Conservation (phyloP, 23 tunicate genomes). For the Styela clava region DNA sequence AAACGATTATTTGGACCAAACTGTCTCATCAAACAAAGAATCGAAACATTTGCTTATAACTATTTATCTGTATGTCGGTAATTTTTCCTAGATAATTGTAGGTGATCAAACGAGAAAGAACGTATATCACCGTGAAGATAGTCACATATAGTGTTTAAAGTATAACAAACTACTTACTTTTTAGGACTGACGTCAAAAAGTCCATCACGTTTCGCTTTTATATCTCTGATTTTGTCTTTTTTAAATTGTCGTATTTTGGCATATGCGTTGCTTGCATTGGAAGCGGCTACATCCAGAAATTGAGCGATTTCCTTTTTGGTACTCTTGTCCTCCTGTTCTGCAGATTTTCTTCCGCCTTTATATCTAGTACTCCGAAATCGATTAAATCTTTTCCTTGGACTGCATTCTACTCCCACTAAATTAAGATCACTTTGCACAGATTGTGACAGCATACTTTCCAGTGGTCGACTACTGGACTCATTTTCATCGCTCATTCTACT, state of each 20-base stretch:
- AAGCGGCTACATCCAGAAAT: conserved; percentile 16
- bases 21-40: too few species aligned
- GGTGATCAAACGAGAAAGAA: too few species aligned
- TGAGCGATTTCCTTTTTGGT: conserved; percentile 17
- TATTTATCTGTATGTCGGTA: too few species aligned
- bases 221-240: not conserved
- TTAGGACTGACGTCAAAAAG: not conserved
- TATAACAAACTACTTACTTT: conserved; percentile 10
- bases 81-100: too few species aligned
- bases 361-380: conserved; percentile 7
- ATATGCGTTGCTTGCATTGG: conserved; percentile 24
- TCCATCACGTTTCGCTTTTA: conserved; percentile 3
- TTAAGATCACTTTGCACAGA: conserved; percentile 6
- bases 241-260: conserved; percentile 23
- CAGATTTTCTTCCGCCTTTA: not conserved
- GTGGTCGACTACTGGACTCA: not conserved
- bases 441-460: conserved; percentile 5
- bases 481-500: not conserved
- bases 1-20: too few species aligned
- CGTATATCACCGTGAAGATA: too few species aligned
- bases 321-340: not conserved
- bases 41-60: too few species aligned
- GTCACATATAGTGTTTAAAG: too few species aligned
- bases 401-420: not conserved
- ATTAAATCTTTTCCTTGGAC: not conserved